Conservation (phyloP, 2,888 invertebrate genomes). For the Nineta flava region DNA sequence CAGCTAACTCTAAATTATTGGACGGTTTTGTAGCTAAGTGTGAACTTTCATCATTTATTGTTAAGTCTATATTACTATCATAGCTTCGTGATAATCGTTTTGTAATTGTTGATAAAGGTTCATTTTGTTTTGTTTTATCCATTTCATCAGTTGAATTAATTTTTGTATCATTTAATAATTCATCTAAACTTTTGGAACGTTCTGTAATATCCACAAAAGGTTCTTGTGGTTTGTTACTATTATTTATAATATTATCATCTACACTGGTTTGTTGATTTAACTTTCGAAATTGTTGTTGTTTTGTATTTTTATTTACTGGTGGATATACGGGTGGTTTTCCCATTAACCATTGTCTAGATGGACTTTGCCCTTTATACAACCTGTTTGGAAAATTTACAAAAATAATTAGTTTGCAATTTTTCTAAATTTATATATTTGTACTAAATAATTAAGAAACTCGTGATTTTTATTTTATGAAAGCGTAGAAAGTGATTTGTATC, state of each 20-base stretch:
- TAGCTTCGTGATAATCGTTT: constrained; percentile 18
- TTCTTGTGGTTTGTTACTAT: no score
- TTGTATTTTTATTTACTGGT: constrained; percentile 14
- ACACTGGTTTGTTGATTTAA: no score
- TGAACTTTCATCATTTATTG: not conserved
- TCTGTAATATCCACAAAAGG: constrained; percentile 18
- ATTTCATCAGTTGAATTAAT: constrained; percentile 14
- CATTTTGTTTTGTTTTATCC: constrained; percentile 1
- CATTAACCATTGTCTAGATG: constrained; percentile 41
- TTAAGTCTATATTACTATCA: constrained; percentile 17
- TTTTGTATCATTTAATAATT: constrained; percentile 32
- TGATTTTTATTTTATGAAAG: no score
- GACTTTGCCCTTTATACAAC: constrained; percentile 49
- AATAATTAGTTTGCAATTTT: not conserved
- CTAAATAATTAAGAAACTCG: no score
- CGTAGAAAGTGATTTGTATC: no score
- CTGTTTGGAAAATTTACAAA: constrained; percentile 22
- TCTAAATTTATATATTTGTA: no score
- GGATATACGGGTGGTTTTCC: constrained; percentile 26
- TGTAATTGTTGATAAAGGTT: constrained; percentile 7
- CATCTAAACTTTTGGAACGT: constrained; percentile 47
- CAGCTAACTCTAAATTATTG: constrained; percentile 5
- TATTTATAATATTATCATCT: no score
- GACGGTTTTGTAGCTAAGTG: not conserved
- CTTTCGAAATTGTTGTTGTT: no score